Conservation (phyloP, 2,888 invertebrate genomes). For the Drosophila siamana region DNA sequence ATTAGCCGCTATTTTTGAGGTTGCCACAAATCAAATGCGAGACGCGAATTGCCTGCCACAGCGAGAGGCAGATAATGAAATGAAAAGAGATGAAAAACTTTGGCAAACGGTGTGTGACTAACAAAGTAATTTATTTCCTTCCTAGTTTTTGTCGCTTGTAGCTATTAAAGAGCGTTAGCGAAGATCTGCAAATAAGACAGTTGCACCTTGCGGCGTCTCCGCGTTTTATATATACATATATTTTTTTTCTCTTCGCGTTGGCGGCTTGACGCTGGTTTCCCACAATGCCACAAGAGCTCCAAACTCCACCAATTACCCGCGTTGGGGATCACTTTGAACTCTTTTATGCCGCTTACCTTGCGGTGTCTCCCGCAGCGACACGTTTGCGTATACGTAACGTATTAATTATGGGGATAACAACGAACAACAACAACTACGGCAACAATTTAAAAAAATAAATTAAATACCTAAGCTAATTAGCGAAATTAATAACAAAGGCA, state of each 20-base stretch:
- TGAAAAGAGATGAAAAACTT: conserved; percentile 32
- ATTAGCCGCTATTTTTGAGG: conserved; percentile 51
- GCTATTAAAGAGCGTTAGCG: conserved; percentile 66
- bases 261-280: conserved; percentile 50
- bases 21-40: conserved; percentile 61
- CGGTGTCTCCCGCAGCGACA: conserved; percentile 70
- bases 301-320: conserved; percentile 63
- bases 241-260: conserved; percentile 29
- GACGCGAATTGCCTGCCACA: conserved; percentile 30
- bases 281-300: conserved; percentile 39
- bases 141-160: conserved; percentile 74
- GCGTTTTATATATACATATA: neutral
- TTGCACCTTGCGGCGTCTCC: conserved; percentile 55
- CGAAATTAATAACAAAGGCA: conserved; percentile 62
- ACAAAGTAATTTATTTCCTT: conserved; percentile 76
- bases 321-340: conserved; percentile 72
- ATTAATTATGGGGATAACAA: conserved; percentile 67
- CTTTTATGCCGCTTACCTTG: conserved; percentile 48
- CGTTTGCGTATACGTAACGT: conserved; percentile 73
- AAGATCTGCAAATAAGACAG: conserved; percentile 58
- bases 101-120: conserved; percentile 53
- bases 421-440: neutral
- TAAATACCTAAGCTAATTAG: conserved; percentile 60
- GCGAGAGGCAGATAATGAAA: conserved; percentile 29
- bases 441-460: conserved; percentile 33